phyloP scores from a whole-genome alignment of 37 sponge, comb jelly and placozoan genomes.

The Agelas oroides region DNA sequence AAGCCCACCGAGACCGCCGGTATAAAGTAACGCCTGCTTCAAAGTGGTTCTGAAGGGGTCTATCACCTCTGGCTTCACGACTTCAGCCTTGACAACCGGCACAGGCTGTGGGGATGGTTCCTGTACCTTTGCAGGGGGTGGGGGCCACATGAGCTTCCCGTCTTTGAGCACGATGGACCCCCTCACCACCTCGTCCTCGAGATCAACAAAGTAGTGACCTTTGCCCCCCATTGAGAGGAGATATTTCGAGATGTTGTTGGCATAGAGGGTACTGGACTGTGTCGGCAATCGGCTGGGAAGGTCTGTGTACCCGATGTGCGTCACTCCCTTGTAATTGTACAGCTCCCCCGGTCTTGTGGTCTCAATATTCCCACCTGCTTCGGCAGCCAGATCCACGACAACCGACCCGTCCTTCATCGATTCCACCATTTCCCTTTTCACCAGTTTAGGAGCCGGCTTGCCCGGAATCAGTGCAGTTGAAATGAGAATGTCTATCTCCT shows the following conservation, averaged over 20 bases:
- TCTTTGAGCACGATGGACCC: constrained; percentile 81
- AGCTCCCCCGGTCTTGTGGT: constrained; percentile 86
- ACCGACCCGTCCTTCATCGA: constrained; percentile 95
- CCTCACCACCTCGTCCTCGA: constrained; percentile 92
- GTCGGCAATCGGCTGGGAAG: constrained; percentile 90
- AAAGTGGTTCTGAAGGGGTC: constrained; percentile 70
- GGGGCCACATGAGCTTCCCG: constrained; percentile 85
- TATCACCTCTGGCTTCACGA: constrained; percentile 35
- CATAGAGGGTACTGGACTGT: constrained; percentile 90
- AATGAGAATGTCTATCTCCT: constrained; percentile 93
- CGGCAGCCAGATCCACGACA: constrained; percentile 93
- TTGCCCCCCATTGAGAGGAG: constrained; percentile 54
- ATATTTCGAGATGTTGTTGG: constrained; percentile 89
- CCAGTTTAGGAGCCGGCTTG: constrained; percentile 91
- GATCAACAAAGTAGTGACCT: constrained; percentile 71
- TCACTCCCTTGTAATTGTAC: constrained; percentile 85
- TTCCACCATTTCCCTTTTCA: constrained; percentile 90
- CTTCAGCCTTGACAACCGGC: constrained; percentile 70
- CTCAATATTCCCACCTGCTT: constrained; percentile 92
- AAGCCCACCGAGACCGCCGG: constrained; percentile 83
- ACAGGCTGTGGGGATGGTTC: constrained; percentile 20
- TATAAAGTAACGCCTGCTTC: constrained; percentile 54
- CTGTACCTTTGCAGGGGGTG: constrained; percentile 73
- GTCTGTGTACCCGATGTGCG: constrained; percentile 93
- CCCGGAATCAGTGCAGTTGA: constrained; percentile 96